Evolutionary conservation across 1,140 invertebrate species (phyloP).

Genomic region (Orchestia grillus): DNA sequence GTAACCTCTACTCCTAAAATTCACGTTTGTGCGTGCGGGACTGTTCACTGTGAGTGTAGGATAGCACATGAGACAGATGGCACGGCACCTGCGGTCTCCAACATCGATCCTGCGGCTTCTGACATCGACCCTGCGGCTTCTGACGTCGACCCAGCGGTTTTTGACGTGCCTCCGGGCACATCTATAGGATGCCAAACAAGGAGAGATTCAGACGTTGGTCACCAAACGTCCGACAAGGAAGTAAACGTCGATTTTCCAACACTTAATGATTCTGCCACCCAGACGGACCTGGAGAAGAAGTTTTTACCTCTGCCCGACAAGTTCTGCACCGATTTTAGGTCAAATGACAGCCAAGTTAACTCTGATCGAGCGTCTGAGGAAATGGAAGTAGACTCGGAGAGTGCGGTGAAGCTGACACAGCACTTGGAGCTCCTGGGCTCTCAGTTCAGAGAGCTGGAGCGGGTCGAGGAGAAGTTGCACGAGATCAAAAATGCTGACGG

Average conservation of each 20-base stretch:
- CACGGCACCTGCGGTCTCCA: no score
- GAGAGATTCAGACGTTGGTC: neutral
- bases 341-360: neutral
- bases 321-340: neutral
- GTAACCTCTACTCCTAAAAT: neutral
- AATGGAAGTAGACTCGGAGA: neutral
- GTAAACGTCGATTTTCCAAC: neutral
- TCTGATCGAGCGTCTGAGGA: neutral
- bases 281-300: neutral
- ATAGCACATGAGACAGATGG: neutral
- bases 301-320: conserved; percentile 6
- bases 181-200: neutral
- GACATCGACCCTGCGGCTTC: neutral
- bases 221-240: conserved; percentile 7
- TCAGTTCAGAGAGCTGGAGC: neutral
- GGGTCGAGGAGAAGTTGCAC: neutral
- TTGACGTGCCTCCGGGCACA: neutral
- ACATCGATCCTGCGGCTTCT: neutral
- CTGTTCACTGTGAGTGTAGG: neutral
- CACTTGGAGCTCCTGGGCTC: neutral
- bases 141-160: neutral
- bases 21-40: neutral
- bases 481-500: neutral
- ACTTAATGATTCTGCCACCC: conserved; percentile 16
- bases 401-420: neutral